Base-by-base conservation (phyloP, 2,113 vertebrate species). In the Agelaius phoeniceus region DNA sequence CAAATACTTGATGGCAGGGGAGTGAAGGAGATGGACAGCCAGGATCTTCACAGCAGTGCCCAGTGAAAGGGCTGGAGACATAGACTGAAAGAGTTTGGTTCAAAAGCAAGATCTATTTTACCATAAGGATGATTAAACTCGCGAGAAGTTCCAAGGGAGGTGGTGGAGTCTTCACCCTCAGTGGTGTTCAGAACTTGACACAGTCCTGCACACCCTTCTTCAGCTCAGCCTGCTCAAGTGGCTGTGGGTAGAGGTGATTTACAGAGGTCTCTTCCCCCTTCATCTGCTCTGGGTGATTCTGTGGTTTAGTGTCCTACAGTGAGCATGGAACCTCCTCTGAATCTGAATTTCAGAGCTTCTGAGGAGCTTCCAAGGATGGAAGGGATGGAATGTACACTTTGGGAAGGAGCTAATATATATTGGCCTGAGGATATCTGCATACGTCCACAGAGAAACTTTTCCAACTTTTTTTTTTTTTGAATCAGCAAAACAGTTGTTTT, bases 401-500 rank as follows among this genome's bases (percentile, higher is more conserved):
- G 55, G 30, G 59, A 81, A 92, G 15, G 37, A 80, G 5, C 8
- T 49, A 35, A 12, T n/a, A 10, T 12, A 8, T 35, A 35, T 23
- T 75, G 44, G 13, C 11, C 57, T 37, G 49, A 65, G 31, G 41
- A 39, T 66, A n/a, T 81, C 73, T 81, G 39, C 84, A 28, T 51
- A 15, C 11, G 48, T 41, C 24, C 76, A 35, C 7, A 59, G 52
- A 81, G 57, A 78, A 94, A 96, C 76, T 93, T 96, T 67, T 55
- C 49, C 39, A 62, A 66, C 48, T 37, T 30, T 5, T 66, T 71
- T 66, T 69, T 67, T 49, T 90, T 93, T 77, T 33, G 26, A 41
- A 77, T 97, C 90, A 94, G 91, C 72, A 49, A 54, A 95, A 33
- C n/a, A 37, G 19, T 65, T 90, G 7, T 48, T 78, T 71, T 84